phyloP scores from a whole-genome alignment of 2,797 vertebrate genomes.

The Falco naumanni region DNA sequence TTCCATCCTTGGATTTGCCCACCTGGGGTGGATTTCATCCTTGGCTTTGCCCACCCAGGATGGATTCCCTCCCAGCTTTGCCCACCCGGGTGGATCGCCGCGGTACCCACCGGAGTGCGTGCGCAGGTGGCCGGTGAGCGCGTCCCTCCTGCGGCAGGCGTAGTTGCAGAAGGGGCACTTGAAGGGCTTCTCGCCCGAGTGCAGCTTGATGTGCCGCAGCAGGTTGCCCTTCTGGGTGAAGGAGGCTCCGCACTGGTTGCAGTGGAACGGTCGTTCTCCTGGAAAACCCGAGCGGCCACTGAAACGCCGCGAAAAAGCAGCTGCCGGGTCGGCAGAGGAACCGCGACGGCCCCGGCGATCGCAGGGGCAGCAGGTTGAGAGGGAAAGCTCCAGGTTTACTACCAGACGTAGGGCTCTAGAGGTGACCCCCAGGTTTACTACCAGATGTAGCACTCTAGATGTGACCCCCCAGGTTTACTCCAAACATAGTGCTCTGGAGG shows the following conservation, averaged over 20 bases:
- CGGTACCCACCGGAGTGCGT: constrained; percentile 90
- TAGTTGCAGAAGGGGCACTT: constrained; percentile 97
- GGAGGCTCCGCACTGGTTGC: constrained; percentile 97
- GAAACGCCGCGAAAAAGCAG: not conserved
- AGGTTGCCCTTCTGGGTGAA: constrained; percentile 98
- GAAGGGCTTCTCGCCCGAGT: constrained; percentile 98
- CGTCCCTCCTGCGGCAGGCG: constrained; percentile 92
- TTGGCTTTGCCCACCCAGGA: no score
- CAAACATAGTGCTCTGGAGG: accelerated
- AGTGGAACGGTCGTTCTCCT: constrained; percentile 97
- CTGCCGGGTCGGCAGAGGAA: not conserved
- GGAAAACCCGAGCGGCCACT: not conserved
- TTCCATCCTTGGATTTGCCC: no score
- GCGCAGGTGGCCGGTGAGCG: constrained; percentile 93
- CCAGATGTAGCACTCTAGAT: no score
- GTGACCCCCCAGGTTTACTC: not conserved
- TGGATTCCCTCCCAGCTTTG: no score
- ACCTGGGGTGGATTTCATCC: no score
- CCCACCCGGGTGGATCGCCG: no score
- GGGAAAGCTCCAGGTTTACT: not conserved
- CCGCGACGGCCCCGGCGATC: not conserved
- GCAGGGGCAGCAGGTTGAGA: not conserved
- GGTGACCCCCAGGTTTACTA: not conserved
- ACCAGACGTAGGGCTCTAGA: no score
- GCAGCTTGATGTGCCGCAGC: constrained; percentile 95